These are phyloP conservation scores for Cecidostiba fungosa DNA, from an alignment of 2,888 invertebrate species.

Conservation along the genomic window DNA sequence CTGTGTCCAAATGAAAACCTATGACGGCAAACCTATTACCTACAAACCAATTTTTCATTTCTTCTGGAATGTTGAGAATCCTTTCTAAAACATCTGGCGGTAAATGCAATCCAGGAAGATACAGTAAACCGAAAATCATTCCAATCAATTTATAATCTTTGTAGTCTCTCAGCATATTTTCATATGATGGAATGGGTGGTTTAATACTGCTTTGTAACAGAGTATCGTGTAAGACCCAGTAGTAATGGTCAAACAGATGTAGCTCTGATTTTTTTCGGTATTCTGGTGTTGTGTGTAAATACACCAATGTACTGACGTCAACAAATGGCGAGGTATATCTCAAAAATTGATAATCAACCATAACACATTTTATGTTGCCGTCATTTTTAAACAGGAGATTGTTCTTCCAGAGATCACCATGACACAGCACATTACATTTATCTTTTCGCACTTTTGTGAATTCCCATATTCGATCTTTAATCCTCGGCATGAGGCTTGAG, in stretches of 20 bases:
- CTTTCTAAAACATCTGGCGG: slow-evolving; percentile 66
- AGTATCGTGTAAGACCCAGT: slow-evolving; percentile 44
- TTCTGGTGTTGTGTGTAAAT: slow-evolving; percentile 34
- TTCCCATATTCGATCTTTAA: slow-evolving; percentile 81
- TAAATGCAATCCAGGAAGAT: slow-evolving; percentile 72
- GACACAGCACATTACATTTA: slow-evolving; percentile 68
- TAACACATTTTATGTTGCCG: slow-evolving; percentile 13
- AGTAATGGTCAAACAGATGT: slow-evolving; percentile 46
- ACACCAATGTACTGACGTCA: slow-evolving; percentile 42
- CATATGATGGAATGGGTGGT: slow-evolving; percentile 76
- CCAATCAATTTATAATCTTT: slow-evolving; percentile 73
- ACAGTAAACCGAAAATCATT: slow-evolving; percentile 70
- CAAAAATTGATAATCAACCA: slow-evolving; percentile 54
- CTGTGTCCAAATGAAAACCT: slow-evolving; percentile 67
- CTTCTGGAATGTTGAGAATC: slow-evolving; percentile 68
- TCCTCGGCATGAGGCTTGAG: not conserved
- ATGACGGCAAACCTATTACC: slow-evolving; percentile 68
- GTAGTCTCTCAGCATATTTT: slow-evolving; percentile 69
- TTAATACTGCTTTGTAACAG: slow-evolving; percentile 54
- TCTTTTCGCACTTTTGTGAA: slow-evolving; percentile 82
- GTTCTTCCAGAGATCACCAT: slow-evolving; percentile 52
- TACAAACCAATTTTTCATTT: slow-evolving; percentile 65
- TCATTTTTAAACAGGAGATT: slow-evolving; percentile 46
- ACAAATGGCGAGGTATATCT: slow-evolving; percentile 41
- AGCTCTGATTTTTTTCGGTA: slow-evolving; percentile 29